A percentile compares a stretch with the other conserved stretches of the same genome.
These are phyloP conservation scores for Strix uralensis DNA, from an alignment of 2,113 vertebrate genomes.

Conservation along the genomic window DNA sequence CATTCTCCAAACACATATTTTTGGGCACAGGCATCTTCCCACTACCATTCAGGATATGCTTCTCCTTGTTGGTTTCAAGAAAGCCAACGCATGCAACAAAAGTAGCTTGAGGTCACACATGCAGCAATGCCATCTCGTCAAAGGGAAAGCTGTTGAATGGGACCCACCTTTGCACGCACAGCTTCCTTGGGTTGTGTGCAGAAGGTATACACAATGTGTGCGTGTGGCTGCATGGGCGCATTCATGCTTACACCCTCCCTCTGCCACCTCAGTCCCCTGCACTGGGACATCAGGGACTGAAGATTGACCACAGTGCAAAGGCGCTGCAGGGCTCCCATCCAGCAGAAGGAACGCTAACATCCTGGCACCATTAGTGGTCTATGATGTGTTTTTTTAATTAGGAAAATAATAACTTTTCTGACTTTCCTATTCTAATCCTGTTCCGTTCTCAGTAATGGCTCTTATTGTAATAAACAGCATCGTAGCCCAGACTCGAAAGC, in stretches of 20 bases:
- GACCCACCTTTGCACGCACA: neutral
- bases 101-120: neutral
- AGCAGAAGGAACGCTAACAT: neutral
- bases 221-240: accelerated
- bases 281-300: neutral
- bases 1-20: neutral
- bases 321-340: neutral
- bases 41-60: neutral
- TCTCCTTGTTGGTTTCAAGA: neutral
- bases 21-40: neutral
- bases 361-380: neutral
- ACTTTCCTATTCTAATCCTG: neutral
- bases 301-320: neutral
- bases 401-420: neutral
- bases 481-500: neutral
- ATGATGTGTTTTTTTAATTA: neutral
- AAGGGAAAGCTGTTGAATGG: neutral
- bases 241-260: neutral
- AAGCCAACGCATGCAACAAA: neutral
- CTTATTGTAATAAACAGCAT: neutral
- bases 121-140: neutral
- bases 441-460: neutral
- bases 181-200: accelerated
- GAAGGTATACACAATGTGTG: too few species aligned
- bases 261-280: neutral